Base-by-base conservation (phyloP, 1,140 invertebrate genomes). In the Drosophila cardini region DNA sequence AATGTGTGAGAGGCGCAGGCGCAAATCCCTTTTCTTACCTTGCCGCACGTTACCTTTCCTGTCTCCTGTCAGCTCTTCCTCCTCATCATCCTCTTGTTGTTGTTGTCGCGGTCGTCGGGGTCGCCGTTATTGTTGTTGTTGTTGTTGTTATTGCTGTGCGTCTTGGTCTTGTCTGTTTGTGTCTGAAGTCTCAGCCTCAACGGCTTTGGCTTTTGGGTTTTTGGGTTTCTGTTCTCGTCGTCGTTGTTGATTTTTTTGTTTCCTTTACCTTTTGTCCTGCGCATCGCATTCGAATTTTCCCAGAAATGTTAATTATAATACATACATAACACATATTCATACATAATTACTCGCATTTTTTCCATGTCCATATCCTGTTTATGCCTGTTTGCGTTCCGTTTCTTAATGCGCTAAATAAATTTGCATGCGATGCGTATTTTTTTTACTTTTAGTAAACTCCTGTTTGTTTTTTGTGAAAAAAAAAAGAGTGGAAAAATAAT, bases 261-360 rank as follows among this genome's bases (percentile, higher is more conserved):
- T 34, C 5, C 7, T 45, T 38, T 60, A 78, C 71, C 78, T 87
- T 89, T 89, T 87, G 83, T 89, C 84, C 80, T 87, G 83, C 83
- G 81, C 84, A 76, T 89, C 85, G 72, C 83, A 83, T 87, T 89
- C 83, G 83, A 87, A 78, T 87, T 87, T 87, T 87, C 84, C 84
- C 84, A 87, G 84, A 87, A 87, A 84, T 87, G 84, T 87, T 87
- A 87, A 87, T 87, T 87, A 87, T 87, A 87, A 87, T 89, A 87
- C 83, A 82, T 64, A 82, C 77, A 87, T 69, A 79, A 74, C 72
- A 78, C 68, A 76, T 72, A 65, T 71, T 57, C 83, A 72, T 77
- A 89, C 84, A 87, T 87, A 87, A 80, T 89, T 89, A 87, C 84
- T 89, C 80, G 76, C 80, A 80, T 83, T 79, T 83, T 81, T 73